Percentiles rank a stretch among this genome's conserved stretches.
These are phyloP conservation scores for Alviniconcha marisindica DNA, from an alignment of 1,140 invertebrate genomes.

Conservation along the genomic window DNA sequence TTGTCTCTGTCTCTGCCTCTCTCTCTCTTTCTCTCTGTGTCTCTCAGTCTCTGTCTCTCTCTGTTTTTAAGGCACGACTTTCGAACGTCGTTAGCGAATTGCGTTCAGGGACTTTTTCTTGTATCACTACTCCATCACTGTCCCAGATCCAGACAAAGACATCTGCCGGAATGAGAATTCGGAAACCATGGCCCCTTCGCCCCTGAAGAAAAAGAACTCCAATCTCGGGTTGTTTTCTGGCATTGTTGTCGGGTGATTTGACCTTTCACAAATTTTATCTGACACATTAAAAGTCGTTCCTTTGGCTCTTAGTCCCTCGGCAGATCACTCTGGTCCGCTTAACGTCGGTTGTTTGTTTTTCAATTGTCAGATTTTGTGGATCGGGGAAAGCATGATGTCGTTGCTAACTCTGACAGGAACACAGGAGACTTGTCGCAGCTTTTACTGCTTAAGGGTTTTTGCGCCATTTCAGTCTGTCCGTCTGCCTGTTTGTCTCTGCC, in stretches of 20 bases:
- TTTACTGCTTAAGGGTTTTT: background rate
- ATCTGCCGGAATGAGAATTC: constrained; percentile 7
- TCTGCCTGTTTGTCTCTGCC: no score
- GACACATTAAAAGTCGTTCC: background rate
- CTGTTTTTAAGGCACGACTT: background rate
- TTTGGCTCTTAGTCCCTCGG: background rate
- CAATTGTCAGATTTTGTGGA: constrained; percentile 2
- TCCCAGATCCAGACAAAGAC: constrained; percentile 22
- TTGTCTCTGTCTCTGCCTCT: background rate
- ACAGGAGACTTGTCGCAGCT: background rate
- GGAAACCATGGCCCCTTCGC: background rate
- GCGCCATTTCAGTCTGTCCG: background rate
- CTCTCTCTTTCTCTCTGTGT: background rate
- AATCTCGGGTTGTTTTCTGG: no score
- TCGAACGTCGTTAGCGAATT: constrained; percentile 5
- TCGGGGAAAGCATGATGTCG: background rate
- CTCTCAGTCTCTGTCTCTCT: background rate
- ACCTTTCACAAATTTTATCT: background rate
- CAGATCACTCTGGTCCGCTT: background rate
- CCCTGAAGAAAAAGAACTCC: background rate
- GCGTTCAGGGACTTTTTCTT: background rate
- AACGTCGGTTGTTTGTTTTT: background rate
- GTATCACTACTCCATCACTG: background rate
- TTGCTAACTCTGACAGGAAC: background rate
- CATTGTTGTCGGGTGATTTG: no score